Evolutionary conservation across 2,888 invertebrate species (phyloP).

Genomic region (Microctonus aethiopoides): DNA sequence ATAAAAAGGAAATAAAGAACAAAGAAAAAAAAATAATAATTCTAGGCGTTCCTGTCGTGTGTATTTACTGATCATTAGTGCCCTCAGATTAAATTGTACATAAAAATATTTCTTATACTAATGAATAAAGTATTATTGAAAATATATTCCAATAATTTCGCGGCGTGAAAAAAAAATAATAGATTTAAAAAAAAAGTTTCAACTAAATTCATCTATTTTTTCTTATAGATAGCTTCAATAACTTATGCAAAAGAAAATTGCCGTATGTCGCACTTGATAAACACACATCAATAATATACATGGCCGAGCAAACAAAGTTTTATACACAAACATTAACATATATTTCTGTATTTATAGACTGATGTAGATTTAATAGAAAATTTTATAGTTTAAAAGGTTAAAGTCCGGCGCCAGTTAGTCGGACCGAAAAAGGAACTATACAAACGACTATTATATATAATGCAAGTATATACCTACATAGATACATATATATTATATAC

Average conservation of each 20-base stretch:
- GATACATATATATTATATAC: too few species aligned
- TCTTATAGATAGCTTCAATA: neutral
- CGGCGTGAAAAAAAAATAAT: neutral
- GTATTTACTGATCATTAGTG: slow-evolving; percentile 22
- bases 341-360: too few species aligned
- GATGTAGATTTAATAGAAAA: neutral
- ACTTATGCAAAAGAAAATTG: neutral
- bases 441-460: too few species aligned
- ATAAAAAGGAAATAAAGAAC: too few species aligned
- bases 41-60: slow-evolving; percentile 1
- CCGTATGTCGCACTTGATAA: neutral
- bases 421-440: neutral
- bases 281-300: slow-evolving; percentile 10
- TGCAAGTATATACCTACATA: too few species aligned
- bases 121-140: neutral
- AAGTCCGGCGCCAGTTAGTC: slow-evolving; percentile 9
- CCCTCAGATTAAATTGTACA: neutral
- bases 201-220: slow-evolving; percentile 5
- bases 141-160: neutral
- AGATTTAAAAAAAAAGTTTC: neutral
- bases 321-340: neutral
- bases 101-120: too few species aligned
- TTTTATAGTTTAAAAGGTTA: slow-evolving; percentile 14
- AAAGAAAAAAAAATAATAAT: too few species aligned
- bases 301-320: neutral